These are phyloP conservation scores for Progne subis DNA, from an alignment of 2,113 vertebrate genomes.

Conservation along the genomic window DNA sequence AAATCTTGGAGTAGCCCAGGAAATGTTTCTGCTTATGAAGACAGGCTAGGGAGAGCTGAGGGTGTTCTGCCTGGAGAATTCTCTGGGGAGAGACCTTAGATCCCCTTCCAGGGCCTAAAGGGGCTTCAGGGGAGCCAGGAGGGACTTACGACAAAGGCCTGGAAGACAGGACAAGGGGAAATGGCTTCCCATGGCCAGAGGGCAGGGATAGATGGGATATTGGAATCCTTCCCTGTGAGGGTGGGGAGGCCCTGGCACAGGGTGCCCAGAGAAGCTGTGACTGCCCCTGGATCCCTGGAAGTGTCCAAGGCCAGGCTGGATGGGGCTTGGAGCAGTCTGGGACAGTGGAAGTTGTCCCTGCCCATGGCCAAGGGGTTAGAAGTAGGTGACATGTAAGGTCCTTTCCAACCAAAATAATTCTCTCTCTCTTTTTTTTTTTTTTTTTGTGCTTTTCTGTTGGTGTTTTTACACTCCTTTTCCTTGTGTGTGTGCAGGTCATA, in stretches of 20 bases:
- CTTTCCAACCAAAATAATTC: not conserved
- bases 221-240: fast-evolving
- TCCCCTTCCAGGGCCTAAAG: not conserved
- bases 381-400: fast-evolving
- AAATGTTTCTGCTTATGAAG: not conserved
- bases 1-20: not conserved
- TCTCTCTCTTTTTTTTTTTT: not conserved
- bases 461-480: not conserved
- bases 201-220: too few species aligned
- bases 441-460: not conserved
- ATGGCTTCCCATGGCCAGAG: not conserved
- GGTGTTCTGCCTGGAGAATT: not conserved
- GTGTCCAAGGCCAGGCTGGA: not conserved
- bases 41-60: not conserved
- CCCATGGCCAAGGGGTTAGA: not conserved
- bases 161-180: not conserved
- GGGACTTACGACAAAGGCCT: fast-evolving
- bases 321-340: fast-evolving
- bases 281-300: not conserved
- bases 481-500: not conserved
- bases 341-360: fast-evolving
- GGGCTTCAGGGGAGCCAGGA: not conserved
- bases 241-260: not conserved
- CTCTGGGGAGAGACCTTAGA: not conserved
- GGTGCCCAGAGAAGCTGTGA: not conserved